Conservation (phyloP, 2,797 vertebrate genomes). For the Apogon talboti region DNA sequence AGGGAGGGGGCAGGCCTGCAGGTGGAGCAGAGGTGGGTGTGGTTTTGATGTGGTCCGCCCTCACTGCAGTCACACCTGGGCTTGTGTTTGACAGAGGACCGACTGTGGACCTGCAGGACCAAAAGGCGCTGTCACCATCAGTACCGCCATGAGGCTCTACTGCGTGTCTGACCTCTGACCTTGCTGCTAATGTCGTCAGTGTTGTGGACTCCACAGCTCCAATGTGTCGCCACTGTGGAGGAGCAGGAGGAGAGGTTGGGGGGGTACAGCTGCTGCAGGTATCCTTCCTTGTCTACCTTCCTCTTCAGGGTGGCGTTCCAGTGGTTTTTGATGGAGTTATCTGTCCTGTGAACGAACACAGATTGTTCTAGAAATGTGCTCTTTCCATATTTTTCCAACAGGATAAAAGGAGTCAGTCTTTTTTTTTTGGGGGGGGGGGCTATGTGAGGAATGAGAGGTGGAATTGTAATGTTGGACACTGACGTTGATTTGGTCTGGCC, state of each 20-base stretch:
- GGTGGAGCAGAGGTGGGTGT: slow-evolving; percentile 5
- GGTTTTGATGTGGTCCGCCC: neutral
- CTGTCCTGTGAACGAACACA: slow-evolving; percentile 84
- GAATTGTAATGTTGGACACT: too few relatives aligned
- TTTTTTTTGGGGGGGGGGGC: too few relatives aligned
- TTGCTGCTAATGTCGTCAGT: slow-evolving; percentile 1
- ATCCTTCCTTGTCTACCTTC: slow-evolving; percentile 93
- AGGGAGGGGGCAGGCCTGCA: slow-evolving; percentile 24
- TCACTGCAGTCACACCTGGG: slow-evolving; percentile 30
- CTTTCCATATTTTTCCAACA: too few relatives aligned
- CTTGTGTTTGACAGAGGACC: slow-evolving; percentile 32
- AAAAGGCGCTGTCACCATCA: neutral
- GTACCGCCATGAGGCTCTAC: neutral
- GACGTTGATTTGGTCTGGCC: too few relatives aligned
- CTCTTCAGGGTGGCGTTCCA: slow-evolving; percentile 98
- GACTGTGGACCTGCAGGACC: slow-evolving; percentile 29
- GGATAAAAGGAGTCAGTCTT: too few relatives aligned
- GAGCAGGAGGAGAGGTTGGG: slow-evolving; percentile 16
- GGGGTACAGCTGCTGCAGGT: slow-evolving; percentile 65
- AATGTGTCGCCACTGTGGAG: slow-evolving; percentile 10
- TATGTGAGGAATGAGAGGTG: too few relatives aligned
- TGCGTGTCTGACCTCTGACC: slow-evolving; percentile 10
- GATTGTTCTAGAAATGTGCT: too few relatives aligned
- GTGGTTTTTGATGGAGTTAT: slow-evolving; percentile 99
- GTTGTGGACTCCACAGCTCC: too few relatives aligned